Base-by-base conservation (phyloP, 1,140 invertebrate genomes). In the Ooceraea biroi region DNA sequence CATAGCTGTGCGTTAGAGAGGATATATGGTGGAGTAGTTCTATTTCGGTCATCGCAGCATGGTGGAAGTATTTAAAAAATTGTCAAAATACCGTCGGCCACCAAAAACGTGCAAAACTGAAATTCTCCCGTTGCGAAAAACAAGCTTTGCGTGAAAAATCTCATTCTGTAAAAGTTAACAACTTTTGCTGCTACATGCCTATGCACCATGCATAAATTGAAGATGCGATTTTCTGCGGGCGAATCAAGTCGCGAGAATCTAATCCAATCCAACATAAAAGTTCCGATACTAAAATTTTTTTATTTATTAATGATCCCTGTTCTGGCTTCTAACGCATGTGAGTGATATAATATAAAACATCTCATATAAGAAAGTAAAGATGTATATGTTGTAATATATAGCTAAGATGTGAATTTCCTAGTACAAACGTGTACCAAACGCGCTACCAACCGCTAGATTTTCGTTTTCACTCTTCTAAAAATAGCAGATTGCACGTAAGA, bases 11-110 rank as follows among this genome's bases (percentile, higher is more conserved):
- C 71, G 61, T 74, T 50, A 65, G 68, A 57, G 50, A 63, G 66
- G 48, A 22, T 78, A 57, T n/a, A 27, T 44, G 36, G 25, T 36
- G 44, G 25, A 36, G 30, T n/a, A 41, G 46, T 77, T 87, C 86
- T 77, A 83, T 87, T 86, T 87, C 58, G 55, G 65, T 65, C 41
- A 17, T 19, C 17, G 36, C 36, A 61, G 1, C 41, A 44, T 11
- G 50, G 44, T 58, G 25, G 14, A 7, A 57, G 25, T 58, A 58
- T 71, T 71, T 80, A 57, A 71, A 71, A 69, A 69, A 30, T 11
- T 44, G 4, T 12, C 41, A 12, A 71, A 69, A 78, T 11, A 46
- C 22, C 30, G 11, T 1, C 25, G 7, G 36, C n/a, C 22, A 17
- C 17, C 44, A 17, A 55, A 65, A n/a, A 69, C 66, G 3, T 17